Percentiles rank a stretch among this genome's conserved stretches.
phyloP scores from a whole-genome alignment of 2,113 vertebrate species.

The Scortum barcoo region DNA sequence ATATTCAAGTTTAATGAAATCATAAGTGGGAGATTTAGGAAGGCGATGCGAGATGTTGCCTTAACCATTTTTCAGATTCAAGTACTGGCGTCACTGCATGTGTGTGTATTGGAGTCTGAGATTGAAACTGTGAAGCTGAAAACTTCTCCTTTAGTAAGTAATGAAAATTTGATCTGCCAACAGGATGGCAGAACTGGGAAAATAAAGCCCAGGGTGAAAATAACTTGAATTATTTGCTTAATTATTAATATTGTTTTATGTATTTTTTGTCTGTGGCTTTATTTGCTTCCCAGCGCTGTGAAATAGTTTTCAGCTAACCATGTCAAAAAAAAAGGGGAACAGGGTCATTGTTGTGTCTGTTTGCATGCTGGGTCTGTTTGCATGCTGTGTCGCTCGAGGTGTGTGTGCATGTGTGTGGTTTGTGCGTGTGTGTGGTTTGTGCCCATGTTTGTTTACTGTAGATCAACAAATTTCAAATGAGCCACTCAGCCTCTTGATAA shows the following conservation, averaged over 20 bases:
- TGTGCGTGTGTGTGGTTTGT: constrained; percentile 18
- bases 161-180: not conserved
- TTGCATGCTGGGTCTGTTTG: constrained; percentile 73
- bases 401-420: constrained; percentile 1
- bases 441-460: constrained; percentile 49
- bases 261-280: not conserved
- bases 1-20: not conserved
- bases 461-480: constrained; percentile 50
- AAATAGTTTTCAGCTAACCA: constrained; percentile 4
- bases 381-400: constrained; percentile 58
- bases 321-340: constrained; percentile 57
- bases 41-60: not conserved
- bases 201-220: not conserved
- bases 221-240: not conserved
- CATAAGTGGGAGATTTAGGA: not conserved
- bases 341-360: constrained; percentile 49
- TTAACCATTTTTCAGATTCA: not conserved
- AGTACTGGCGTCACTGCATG: not conserved
- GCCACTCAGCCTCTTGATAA: constrained; percentile 38
- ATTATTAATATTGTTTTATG: constrained; percentile 13
- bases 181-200: not conserved
- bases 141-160: too few species aligned
- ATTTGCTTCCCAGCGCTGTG: not conserved
- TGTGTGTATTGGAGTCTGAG: not conserved
- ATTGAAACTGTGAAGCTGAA: not conserved